Evolutionary conservation across 1,140 invertebrate genomes (phyloP).

Genomic region (Lamellibrachia luymesi): DNA sequence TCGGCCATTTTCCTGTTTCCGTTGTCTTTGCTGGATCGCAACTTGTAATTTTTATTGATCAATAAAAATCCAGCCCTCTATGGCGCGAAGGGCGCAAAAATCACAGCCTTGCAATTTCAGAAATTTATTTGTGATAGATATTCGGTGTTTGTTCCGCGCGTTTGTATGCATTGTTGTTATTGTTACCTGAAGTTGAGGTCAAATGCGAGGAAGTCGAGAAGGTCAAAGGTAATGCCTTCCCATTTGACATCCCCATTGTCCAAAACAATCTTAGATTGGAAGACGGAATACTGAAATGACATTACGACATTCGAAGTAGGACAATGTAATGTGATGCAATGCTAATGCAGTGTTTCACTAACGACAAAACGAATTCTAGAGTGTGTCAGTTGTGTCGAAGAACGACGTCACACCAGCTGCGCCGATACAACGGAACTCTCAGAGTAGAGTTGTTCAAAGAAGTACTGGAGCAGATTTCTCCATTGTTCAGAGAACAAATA

Average conservation of each 20-base stretch:
- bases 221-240: not conserved
- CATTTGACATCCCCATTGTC: not conserved
- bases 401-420: not conserved
- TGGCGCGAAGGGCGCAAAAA: too few relatives aligned
- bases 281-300: not conserved
- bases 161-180: not conserved
- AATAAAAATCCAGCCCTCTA: too few relatives aligned
- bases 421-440: not conserved
- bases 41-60: too few relatives aligned
- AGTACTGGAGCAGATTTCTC: not conserved
- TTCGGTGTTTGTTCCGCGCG: not conserved
- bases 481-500: not conserved
- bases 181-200: not conserved
- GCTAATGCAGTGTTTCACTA: too few relatives aligned
- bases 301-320: not conserved
- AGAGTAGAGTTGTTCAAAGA: not conserved
- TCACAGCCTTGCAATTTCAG: too few relatives aligned
- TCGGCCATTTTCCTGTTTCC: too few relatives aligned
- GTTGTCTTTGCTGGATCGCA: too few relatives aligned
- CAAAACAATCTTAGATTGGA: not conserved
- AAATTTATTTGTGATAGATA: too few relatives aligned
- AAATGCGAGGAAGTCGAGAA: not conserved
- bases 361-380: not conserved
- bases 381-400: not conserved
- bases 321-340: too few relatives aligned